These are phyloP conservation scores for Montipora capitata DNA, from an alignment of 92 coral and sea anemone species.

Conservation along the genomic window DNA sequence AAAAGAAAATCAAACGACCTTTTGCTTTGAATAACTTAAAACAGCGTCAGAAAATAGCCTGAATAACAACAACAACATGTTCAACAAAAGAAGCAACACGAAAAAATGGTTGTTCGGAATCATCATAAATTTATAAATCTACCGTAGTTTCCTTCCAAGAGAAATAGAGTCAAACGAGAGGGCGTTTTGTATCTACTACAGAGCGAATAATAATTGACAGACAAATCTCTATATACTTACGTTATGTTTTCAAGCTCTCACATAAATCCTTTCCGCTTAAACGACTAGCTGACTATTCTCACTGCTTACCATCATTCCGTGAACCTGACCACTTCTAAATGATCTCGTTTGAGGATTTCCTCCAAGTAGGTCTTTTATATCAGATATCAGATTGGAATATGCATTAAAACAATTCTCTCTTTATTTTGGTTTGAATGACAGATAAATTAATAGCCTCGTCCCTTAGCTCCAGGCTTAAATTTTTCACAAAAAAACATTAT, in stretches of 20 bases:
- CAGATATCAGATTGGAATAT: not conserved
- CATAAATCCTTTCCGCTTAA: not conserved
- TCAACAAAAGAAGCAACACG: no score
- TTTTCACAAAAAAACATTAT: slow-evolving; percentile 1
- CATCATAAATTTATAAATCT: no score
- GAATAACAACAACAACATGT: not conserved
- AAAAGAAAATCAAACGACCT: not conserved
- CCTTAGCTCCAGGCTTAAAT: slow-evolving; percentile 7
- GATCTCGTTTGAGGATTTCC: not conserved
- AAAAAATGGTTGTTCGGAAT: no score
- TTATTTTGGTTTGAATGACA: slow-evolving; percentile 28
- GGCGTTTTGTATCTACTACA: no score
- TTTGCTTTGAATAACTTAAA: not conserved
- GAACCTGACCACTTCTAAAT: not conserved
- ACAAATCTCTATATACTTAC: no score
- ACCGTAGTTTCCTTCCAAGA: no score
- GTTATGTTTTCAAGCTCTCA: not conserved
- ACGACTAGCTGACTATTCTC: not conserved
- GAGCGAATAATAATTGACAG: no score
- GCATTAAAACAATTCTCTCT: not conserved
- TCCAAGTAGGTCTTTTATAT: not conserved
- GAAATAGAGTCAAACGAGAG: no score
- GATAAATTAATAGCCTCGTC: not conserved
- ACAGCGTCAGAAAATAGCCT: not conserved
- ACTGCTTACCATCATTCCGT: not conserved